A percentile compares a stretch with the other conserved stretches of the same genome.
Evolutionary conservation across 1,140 invertebrate species (phyloP).

Genomic region (Drosophila nigrodunni): DNA sequence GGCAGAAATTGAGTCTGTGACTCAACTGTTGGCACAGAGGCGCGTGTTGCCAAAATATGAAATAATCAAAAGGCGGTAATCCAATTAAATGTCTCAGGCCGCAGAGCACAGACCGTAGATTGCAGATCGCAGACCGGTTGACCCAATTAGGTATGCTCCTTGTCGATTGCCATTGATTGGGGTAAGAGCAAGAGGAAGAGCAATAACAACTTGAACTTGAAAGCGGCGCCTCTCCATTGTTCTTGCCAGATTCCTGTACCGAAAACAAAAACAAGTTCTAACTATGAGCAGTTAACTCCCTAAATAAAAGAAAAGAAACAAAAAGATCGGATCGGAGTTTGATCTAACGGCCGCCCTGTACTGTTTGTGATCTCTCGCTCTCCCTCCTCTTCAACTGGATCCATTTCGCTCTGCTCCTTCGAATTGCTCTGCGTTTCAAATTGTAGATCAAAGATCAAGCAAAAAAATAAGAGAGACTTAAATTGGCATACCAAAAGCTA

Average conservation of each 20-base stretch:
- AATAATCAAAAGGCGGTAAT: conserved; percentile 82
- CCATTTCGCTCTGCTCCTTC: conserved; percentile 32
- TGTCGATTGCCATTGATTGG: conserved; percentile 48
- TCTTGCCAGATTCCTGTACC: conserved; percentile 39
- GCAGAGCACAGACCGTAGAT: conserved; percentile 29
- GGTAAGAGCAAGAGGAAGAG: conserved; percentile 27
- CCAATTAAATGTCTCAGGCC: conserved; percentile 75
- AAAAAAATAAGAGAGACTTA: conserved; percentile 67
- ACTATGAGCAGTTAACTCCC: conserved; percentile 61
- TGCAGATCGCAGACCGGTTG: conserved; percentile 61
- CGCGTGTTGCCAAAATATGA: conserved; percentile 68
- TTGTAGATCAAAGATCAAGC: conserved; percentile 84
- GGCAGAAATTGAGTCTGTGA: conserved; percentile 33
- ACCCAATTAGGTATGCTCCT: conserved; percentile 79
- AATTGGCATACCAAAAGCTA: conserved; percentile 72
- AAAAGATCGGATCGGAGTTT: conserved; percentile 64
- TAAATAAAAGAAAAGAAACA: conserved; percentile 48
- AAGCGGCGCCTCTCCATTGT: conserved; percentile 79
- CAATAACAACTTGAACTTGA: conserved; percentile 68
- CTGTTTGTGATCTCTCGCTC: conserved; percentile 28
- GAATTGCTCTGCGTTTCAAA: conserved; percentile 71
- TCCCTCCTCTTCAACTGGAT: conserved; percentile 5
- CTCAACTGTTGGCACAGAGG: conserved; percentile 30
- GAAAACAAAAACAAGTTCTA: conserved; percentile 70
- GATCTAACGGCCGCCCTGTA: conserved; percentile 78